phyloP scores from a whole-genome alignment of 2,888 invertebrate genomes.

The Phanerotoma sp. region DNA sequence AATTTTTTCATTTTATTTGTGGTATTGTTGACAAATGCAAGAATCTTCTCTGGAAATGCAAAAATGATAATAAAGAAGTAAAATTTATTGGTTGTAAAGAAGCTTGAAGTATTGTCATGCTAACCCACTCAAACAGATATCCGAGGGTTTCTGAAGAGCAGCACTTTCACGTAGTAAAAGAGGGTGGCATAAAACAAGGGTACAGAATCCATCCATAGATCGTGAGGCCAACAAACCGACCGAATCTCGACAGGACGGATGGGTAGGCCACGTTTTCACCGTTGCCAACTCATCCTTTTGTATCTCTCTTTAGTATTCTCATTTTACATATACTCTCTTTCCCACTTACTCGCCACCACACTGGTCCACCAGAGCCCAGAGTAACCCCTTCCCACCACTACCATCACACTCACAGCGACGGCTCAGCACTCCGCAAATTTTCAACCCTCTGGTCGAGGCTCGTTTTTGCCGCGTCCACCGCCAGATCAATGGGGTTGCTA shows the following conservation, averaged over 20 bases:
- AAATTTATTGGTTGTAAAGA: too few species aligned
- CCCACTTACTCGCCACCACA: not conserved
- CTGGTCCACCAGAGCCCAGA: not conserved
- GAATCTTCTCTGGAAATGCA: too few species aligned
- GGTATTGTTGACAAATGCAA: too few species aligned
- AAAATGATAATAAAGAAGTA: too few species aligned
- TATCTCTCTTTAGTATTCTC: conserved; percentile 2
- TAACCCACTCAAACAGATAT: conserved; percentile 52
- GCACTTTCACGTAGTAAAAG: conserved; percentile 15
- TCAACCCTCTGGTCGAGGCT: conserved; percentile 39
- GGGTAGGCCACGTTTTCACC: conserved; percentile 48
- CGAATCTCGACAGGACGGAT: conserved; percentile 52
- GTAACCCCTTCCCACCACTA: not conserved
- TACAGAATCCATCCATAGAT: conserved; percentile 49
- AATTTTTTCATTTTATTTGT: too few species aligned
- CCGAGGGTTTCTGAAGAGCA: conserved; percentile 38
- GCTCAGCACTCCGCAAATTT: conserved; percentile 54
- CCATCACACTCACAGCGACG: conserved; percentile 28
- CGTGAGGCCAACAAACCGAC: conserved; percentile 52
- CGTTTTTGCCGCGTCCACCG: conserved; percentile 55
- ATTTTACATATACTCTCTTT: conserved; percentile 4
- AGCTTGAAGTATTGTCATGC: conserved; percentile 37
- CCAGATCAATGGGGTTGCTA: conserved; percentile 58
- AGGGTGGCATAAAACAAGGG: conserved; percentile 17
- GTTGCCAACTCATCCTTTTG: conserved; percentile 37